phyloP scores from a whole-genome alignment of 2,113 vertebrate species.

The Alethe castanea region DNA sequence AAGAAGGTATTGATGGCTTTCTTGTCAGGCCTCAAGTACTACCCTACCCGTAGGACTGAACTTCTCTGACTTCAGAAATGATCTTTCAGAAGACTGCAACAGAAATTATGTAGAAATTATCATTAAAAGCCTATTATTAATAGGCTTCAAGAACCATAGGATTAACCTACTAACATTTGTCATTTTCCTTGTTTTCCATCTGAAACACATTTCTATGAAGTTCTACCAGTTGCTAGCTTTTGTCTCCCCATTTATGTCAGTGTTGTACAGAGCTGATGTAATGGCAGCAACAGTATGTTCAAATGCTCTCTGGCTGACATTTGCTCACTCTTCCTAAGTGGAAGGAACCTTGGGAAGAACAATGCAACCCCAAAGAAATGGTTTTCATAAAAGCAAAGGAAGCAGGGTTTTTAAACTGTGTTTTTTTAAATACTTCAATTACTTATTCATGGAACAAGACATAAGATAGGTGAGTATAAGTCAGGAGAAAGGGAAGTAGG shows the following conservation, averaged over 20 bases:
- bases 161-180: background rate
- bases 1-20: background rate
- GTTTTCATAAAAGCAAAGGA: background rate
- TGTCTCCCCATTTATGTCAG: background rate
- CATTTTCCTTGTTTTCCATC: background rate
- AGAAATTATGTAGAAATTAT: background rate
- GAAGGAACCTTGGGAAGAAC: background rate
- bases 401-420: background rate
- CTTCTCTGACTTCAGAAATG: background rate
- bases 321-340: background rate
- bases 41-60: background rate
- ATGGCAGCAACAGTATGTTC: background rate
- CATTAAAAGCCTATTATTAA: background rate
- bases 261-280: background rate
- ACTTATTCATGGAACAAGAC: background rate
- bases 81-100: background rate
- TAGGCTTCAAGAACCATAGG: background rate
- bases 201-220: background rate
- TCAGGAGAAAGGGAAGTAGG: background rate
- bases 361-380: background rate
- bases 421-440: background rate
- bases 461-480: background rate
- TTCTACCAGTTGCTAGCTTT: background rate
- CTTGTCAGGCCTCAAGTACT: background rate
- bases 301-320: background rate